Base-by-base conservation (phyloP, 2,888 invertebrate genomes). In the Palloptera scutellata region DNA sequence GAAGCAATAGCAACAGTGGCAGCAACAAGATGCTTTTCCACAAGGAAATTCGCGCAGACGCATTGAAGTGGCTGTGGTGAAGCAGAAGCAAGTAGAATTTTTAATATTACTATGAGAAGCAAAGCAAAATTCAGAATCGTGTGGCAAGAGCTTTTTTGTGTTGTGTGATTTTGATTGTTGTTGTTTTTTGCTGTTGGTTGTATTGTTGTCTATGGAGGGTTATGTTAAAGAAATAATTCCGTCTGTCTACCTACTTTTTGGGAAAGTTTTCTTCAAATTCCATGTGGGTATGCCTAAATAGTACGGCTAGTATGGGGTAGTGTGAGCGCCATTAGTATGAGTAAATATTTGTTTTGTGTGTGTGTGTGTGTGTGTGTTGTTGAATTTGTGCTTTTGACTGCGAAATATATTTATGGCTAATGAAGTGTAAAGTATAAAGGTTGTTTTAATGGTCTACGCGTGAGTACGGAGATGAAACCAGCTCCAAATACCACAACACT, bases 21-120 rank as follows among this genome's bases (percentile, higher is more conserved):
- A 48, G 2, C 12, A 12, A 48, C 48, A 12, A n/a, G 12, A 48
- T 15, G 15, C 48, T n/a, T n/a, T 48, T n/a, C 15, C 15, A 48
- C 2, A 48, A 48, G 59, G 40, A 65, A 65, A 60, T 65, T 65
- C 60, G 41, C 65, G 65, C 65, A 51, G 59, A 65, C 65, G 65
- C 60, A 40, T 13, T 52, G 20, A 48, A 8, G 52, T 6, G 9
- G 19, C 41, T 42, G 58, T 59, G 65, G 65, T 65, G 65, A 53
- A 59, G 59, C 2, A 30, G 30, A 2, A 30, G 30, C 30, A 30
- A 59, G 15, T 45, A 10, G 41, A 13, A 45, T 48, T 20, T 30
- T 30, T 30, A 6, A 6, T 4, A 30, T 30, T 30, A 30, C 30
- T 30, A 30, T 30, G 30, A 30, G 30, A 30, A 30, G 30, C 30